A percentile compares a stretch with the other conserved stretches of the same genome.
These are phyloP conservation scores for Thamnophis elegans DNA, from an alignment of 2,797 vertebrate genomes.

Conservation along the genomic window DNA sequence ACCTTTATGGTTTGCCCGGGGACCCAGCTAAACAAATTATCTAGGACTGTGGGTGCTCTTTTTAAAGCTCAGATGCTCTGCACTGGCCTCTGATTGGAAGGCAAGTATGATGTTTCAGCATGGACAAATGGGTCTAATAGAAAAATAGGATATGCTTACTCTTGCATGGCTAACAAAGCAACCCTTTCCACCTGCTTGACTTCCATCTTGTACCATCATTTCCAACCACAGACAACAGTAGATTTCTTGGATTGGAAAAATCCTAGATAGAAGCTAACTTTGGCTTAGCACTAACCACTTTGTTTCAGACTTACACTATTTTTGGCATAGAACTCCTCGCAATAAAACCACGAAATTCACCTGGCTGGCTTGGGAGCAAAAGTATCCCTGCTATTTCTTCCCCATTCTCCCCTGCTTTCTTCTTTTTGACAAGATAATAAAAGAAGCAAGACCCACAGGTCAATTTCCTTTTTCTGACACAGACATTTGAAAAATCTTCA, in stretches of 20 bases:
- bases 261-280: not conserved
- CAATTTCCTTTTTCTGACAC: slow-evolving; percentile 4
- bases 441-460: not conserved
- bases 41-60: too few relatives aligned
- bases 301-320: not conserved
- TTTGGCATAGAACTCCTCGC: not conserved
- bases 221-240: not conserved
- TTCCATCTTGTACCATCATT: not conserved
- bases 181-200: not conserved
- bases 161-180: not conserved
- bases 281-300: not conserved
- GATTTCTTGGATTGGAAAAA: not conserved
- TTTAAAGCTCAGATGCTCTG: not conserved
- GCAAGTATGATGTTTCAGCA: not conserved
- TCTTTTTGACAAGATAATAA: not conserved
- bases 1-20: not conserved
- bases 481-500: slow-evolving; percentile 36
- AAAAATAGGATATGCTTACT: not conserved
- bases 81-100: not conserved
- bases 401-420: not conserved
- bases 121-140: not conserved
- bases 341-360: not conserved
- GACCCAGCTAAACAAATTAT: not conserved
- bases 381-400: not conserved
- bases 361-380: not conserved